Conservation (phyloP, 1,140 invertebrate genomes). For the Drosophila ohnishii region DNA sequence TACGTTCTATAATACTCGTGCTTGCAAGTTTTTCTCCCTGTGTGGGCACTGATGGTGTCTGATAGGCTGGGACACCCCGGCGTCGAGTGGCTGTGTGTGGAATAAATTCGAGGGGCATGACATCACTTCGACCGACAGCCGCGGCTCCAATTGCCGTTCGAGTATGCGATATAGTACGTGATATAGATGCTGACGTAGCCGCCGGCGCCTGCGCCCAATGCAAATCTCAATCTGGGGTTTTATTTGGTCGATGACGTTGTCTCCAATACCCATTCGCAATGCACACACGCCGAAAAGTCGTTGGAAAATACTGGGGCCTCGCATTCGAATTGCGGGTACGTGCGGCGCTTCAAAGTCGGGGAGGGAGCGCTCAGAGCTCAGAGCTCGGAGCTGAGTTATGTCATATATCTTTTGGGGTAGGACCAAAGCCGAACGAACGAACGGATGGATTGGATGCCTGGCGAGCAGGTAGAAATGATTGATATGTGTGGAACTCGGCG, state of each 20-base stretch:
- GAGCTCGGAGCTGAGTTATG: slow-evolving; percentile 38
- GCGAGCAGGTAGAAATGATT: slow-evolving; percentile 61
- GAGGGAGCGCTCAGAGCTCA: slow-evolving; percentile 5
- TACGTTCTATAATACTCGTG: too few species aligned
- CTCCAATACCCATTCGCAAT: slow-evolving; percentile 44
- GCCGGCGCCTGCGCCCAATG: slow-evolving; percentile 70
- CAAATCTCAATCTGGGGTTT: slow-evolving; percentile 45
- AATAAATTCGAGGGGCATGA: slow-evolving; percentile 73
- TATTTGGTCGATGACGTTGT: slow-evolving; percentile 64
- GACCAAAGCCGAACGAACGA: slow-evolving; percentile 4
- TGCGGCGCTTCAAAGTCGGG: slow-evolving; percentile 57
- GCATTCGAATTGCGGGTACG: slow-evolving; percentile 43
- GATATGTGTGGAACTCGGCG: slow-evolving; percentile 36
- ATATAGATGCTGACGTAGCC: slow-evolving; percentile 63
- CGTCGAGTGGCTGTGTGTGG: slow-evolving; percentile 19
- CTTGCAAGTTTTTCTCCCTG: background rate
- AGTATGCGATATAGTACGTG: slow-evolving; percentile 39
- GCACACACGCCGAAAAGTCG: slow-evolving; percentile 33
- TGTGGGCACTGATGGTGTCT: slow-evolving; percentile 17
- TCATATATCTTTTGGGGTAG: slow-evolving; percentile 47
- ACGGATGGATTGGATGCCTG: background rate
- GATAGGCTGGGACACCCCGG: slow-evolving; percentile 46
- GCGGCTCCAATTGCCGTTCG: slow-evolving; percentile 43
- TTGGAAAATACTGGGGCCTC: slow-evolving; percentile 14
- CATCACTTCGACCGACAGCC: slow-evolving; percentile 65